A percentile compares a stretch with the other conserved stretches of the same genome.
phyloP scores from a whole-genome alignment of 2,888 invertebrate genomes.

The Chloromyia formosa region DNA sequence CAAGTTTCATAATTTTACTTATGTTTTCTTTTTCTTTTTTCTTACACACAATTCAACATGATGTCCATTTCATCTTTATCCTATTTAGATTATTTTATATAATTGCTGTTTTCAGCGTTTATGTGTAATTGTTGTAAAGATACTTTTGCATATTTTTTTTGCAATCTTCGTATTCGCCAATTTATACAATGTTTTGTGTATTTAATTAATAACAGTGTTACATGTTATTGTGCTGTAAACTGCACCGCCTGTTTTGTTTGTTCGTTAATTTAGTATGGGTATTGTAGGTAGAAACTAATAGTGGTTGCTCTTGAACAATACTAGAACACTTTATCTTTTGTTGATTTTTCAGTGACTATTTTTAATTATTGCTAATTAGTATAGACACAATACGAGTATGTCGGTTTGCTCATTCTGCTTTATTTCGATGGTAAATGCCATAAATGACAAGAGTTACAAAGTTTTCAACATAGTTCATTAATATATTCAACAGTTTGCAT shows the following conservation, averaged over 20 bases:
- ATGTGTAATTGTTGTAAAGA: neutral
- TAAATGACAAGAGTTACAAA: neutral
- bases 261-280: neutral
- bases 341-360: neutral
- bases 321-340: neutral
- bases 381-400: neutral
- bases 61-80: neutral
- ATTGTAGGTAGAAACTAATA: neutral
- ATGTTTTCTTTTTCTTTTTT: too few species aligned
- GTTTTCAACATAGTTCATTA: neutral
- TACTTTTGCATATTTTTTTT: neutral
- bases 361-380: neutral
- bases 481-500: too few species aligned
- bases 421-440: neutral
- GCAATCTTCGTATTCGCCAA: too few species aligned
- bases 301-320: neutral
- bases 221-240: neutral
- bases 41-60: slow-evolving; percentile 30
- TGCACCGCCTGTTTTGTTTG: neutral
- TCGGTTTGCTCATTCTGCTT: neutral
- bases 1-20: too few species aligned
- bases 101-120: neutral
- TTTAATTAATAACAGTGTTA: neutral
- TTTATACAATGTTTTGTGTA: too few species aligned
- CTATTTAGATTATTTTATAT: slow-evolving; percentile 4